A percentile compares a stretch with the other conserved stretches of the same genome.
Conservation (phyloP, 1,140 invertebrate species). For the Cephus cinctus region DNA sequence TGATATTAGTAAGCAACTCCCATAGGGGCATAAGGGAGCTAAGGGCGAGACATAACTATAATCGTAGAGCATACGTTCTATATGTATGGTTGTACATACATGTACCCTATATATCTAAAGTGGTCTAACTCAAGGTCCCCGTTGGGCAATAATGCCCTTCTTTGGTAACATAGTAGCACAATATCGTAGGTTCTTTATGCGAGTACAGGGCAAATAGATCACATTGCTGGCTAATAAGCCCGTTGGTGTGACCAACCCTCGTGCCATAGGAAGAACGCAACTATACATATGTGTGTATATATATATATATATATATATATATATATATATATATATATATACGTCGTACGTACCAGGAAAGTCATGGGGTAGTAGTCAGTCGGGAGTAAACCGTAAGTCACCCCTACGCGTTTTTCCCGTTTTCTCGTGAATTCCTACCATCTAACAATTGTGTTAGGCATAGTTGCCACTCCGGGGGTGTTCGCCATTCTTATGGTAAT, state of each 20-base stretch:
- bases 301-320: too few species aligned
- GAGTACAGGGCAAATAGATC: slow-evolving; percentile 55
- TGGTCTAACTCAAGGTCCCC: slow-evolving; percentile 44
- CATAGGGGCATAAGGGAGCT: slow-evolving; percentile 20
- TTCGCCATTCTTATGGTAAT: slow-evolving; percentile 51
- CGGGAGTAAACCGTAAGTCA: too few species aligned
- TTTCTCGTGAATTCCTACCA: slow-evolving; percentile 48
- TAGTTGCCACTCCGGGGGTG: slow-evolving; percentile 32
- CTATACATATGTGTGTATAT: too few species aligned
- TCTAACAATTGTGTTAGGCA: slow-evolving; percentile 50
- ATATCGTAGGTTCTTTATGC: slow-evolving; percentile 50
- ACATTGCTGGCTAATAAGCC: slow-evolving; percentile 47
- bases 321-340: too few species aligned
- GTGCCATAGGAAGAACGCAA: too few species aligned
- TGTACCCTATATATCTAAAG: too few species aligned
- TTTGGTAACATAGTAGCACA: slow-evolving; percentile 48
- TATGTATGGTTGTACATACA: slow-evolving; percentile 20
- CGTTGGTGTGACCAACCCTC: slow-evolving; percentile 20
- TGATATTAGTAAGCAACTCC: slow-evolving; percentile 27
- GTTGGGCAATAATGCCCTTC: slow-evolving; percentile 52
- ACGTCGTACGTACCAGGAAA: too few species aligned
- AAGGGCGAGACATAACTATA: slow-evolving; percentile 23
- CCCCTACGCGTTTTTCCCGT: slow-evolving; percentile 39
- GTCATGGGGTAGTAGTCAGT: too few species aligned
- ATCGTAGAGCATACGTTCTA: slow-evolving; percentile 32